Base-by-base conservation (phyloP, 2,888 invertebrate genomes). In the Conus canariensis region DNA sequence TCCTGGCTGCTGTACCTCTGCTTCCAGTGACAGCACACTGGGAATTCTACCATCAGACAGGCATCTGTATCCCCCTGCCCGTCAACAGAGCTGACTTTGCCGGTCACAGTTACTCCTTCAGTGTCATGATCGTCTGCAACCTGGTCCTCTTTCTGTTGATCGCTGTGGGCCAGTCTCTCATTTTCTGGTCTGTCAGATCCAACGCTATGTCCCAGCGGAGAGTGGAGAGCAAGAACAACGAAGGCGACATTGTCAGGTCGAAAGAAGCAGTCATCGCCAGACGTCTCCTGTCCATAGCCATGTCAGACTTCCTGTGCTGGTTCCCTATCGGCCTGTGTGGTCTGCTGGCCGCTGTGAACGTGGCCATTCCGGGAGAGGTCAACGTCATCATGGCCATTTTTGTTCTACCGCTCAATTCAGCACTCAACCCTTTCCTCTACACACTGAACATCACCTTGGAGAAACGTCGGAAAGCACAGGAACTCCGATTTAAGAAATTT, bases 301-400 rank as follows among this genome's bases (percentile, higher is more conserved):
- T 85, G 85, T 60, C 85, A 2, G 85, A 85, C 60, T 85, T 85
- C 22, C 59, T 85, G 60, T 85, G 85, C 85, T 85, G 85, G 85
- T 85, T 85, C 30, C 85, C 85, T 25, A 85, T 85, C 19, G 85
- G 60, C 7, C 64, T 85, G 60, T 30, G 59, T 25, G 85, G 60
- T 12, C n/a, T 85, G 60, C 14, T 85, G 60, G 85, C 85, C 3
- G 25, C 85, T 10, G 60, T 14, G 58, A 60, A 19, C 16, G n/a
- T 59, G n/a, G n/a, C 59, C 59, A 59, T 85, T 45, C 59, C 85
- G 7, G 60, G 85, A 9, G 85, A 85, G 60, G 60, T 85, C 19
- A 85, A 85, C n/a, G 85, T 85, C 22, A 9, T n/a, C 59, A 59
- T 85, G 85, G 85, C 85, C 59, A 59, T 85, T 22, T 59, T 85